Conservation (phyloP, 1,140 invertebrate species). For the Latrodectus geometricus region DNA sequence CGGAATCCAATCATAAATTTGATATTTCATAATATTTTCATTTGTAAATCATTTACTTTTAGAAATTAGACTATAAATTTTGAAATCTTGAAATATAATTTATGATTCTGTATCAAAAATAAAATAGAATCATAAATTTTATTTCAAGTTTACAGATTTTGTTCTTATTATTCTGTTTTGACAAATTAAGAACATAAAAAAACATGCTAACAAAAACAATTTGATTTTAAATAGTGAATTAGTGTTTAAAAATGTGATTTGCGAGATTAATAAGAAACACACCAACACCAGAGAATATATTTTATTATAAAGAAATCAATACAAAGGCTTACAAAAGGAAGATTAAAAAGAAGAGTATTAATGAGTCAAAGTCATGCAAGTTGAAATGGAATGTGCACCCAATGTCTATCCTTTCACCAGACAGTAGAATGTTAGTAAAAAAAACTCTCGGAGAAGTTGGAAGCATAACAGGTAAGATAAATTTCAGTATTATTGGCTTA, state of each 20-base stretch:
- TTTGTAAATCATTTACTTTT: too few species aligned
- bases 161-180: too few species aligned
- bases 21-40: too few species aligned
- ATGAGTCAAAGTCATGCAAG: not conserved
- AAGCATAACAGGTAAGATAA: not conserved
- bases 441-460: not conserved
- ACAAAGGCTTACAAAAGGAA: not conserved
- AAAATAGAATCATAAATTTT: too few species aligned
- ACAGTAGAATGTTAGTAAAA: constrained; percentile 1
- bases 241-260: not conserved
- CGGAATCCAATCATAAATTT: too few species aligned
- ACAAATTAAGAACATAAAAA: too few species aligned
- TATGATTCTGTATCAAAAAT: too few species aligned
- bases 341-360: not conserved
- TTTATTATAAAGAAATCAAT: not conserved
- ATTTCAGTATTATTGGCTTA: not conserved
- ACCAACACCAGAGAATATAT: not conserved
- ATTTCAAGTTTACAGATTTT: too few species aligned
- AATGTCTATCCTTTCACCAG: not conserved
- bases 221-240: not conserved
- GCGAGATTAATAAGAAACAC: not conserved
- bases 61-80: too few species aligned
- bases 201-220: too few species aligned
- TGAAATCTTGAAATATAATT: too few species aligned
- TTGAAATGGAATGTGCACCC: not conserved